Conservation (phyloP, 1,140 invertebrate genomes). For the Euglossa dilemma region DNA sequence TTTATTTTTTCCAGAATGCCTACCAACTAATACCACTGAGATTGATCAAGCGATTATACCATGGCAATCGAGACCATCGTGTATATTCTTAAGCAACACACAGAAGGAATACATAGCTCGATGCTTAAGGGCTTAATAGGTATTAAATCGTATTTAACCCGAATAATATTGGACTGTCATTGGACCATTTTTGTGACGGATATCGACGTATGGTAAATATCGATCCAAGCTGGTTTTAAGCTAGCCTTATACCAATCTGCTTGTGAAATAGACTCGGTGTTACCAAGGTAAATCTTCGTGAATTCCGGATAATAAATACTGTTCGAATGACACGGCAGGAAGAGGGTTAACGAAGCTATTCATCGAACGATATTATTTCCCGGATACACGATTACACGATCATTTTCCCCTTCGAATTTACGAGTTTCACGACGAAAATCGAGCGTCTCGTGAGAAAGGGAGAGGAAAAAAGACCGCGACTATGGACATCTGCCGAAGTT, state of each 20-base stretch:
- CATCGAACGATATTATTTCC: conserved; percentile 19
- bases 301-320: conserved; percentile 27
- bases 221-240: not conserved
- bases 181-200: not conserved
- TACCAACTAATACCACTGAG: no score
- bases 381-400: conserved; percentile 16
- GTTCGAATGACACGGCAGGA: not conserved
- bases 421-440: conserved; percentile 40
- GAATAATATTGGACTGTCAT: not conserved
- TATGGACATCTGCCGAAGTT: conserved; percentile 66
- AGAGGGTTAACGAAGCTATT: conserved; percentile 52
- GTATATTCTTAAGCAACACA: no score
- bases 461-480: conserved; percentile 43
- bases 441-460: conserved; percentile 60
- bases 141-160: not conserved
- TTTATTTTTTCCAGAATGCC: no score
- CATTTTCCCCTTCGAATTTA: conserved; percentile 16
- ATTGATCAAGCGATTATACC: no score
- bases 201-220: not conserved
- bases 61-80: no score
- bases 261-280: not conserved
- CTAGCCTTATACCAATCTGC: not conserved
- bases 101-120: not conserved
- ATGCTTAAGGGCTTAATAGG: not conserved
- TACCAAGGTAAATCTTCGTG: conserved; percentile 3